These are phyloP conservation scores for Rhyzopertha dominica DNA, from an alignment of 1,140 invertebrate genomes.

Conservation along the genomic window DNA sequence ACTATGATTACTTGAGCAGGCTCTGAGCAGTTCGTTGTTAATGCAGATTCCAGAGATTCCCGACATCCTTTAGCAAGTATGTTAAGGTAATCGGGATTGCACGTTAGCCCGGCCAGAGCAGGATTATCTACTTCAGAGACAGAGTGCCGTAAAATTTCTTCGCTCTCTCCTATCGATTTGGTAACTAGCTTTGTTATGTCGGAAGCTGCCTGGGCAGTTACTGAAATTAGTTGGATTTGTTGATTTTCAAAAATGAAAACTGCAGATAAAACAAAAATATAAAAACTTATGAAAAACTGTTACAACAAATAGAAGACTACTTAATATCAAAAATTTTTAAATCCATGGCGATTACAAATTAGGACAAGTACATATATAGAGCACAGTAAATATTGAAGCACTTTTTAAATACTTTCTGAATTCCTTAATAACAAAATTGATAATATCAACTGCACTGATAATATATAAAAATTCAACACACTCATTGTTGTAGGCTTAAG, in stretches of 20 bases:
- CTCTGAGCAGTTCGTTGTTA: slow-evolving; percentile 16
- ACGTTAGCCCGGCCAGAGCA: slow-evolving; percentile 61
- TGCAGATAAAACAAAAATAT: neutral
- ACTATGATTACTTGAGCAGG: slow-evolving; percentile 23
- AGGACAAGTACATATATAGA: too few relatives aligned
- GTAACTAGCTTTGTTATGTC: slow-evolving; percentile 31
- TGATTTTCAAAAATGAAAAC: neutral
- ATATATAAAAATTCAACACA: too few relatives aligned
- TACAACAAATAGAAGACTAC: neutral
- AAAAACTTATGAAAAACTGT: neutral
- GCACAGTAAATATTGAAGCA: too few relatives aligned
- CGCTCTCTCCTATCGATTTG: slow-evolving; percentile 51
- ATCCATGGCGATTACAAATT: too few relatives aligned
- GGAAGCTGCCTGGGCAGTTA: slow-evolving; percentile 29
- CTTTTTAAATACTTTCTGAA: too few relatives aligned
- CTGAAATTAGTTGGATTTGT: slow-evolving; percentile 18
- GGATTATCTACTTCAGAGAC: slow-evolving; percentile 66
- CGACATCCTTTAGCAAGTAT: slow-evolving; percentile 46
- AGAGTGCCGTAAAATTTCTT: slow-evolving; percentile 56
- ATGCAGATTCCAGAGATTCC: slow-evolving; percentile 37
- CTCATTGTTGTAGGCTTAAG: too few relatives aligned
- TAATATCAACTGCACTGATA: too few relatives aligned
- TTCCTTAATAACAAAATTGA: too few relatives aligned
- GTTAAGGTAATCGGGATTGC: slow-evolving; percentile 62
- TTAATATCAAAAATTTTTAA: too few relatives aligned